Evolutionary conservation across 1,140 invertebrate genomes (phyloP).

Genomic region (Cyclina sinensis): DNA sequence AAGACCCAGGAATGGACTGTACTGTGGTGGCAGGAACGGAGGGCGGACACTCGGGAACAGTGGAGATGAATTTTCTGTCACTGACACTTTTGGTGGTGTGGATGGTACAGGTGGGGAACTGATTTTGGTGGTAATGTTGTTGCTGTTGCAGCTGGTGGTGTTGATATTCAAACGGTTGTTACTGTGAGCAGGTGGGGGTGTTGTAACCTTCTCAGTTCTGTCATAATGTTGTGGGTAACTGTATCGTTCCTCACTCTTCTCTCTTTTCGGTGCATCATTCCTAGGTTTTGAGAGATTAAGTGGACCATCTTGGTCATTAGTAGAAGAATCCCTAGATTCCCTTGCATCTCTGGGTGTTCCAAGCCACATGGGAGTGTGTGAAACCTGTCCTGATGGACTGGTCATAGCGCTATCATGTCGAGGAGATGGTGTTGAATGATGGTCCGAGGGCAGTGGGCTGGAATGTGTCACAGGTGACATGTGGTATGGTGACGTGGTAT

Average conservation of each 20-base stretch:
- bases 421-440: slow-evolving; percentile 68
- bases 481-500: slow-evolving; percentile 75
- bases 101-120: slow-evolving; percentile 57
- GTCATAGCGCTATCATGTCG: slow-evolving; percentile 55
- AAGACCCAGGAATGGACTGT: slow-evolving; percentile 80
- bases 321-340: slow-evolving; percentile 84
- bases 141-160: not conserved
- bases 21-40: slow-evolving; percentile 81
- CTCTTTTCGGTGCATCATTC: slow-evolving; percentile 79
- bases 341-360: slow-evolving; percentile 81
- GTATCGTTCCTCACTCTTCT: slow-evolving; percentile 69
- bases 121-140: slow-evolving; percentile 33
- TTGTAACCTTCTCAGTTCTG: slow-evolving; percentile 69
- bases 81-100: slow-evolving; percentile 63
- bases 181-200: slow-evolving; percentile 80
- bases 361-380: slow-evolving; percentile 51
- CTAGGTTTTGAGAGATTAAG: slow-evolving; percentile 96
- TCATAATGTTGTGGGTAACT: slow-evolving; percentile 38
- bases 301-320: slow-evolving; percentile 91
- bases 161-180: slow-evolving; percentile 71
- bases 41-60: slow-evolving; percentile 73
- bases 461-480: slow-evolving; percentile 72
- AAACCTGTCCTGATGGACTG: slow-evolving; percentile 11
- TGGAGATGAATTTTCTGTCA: slow-evolving; percentile 68
- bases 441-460: slow-evolving; percentile 47